These are phyloP conservation scores for Diplogasteroides magnus DNA, from an alignment of 1,140 invertebrate species.

Conservation along the genomic window DNA sequence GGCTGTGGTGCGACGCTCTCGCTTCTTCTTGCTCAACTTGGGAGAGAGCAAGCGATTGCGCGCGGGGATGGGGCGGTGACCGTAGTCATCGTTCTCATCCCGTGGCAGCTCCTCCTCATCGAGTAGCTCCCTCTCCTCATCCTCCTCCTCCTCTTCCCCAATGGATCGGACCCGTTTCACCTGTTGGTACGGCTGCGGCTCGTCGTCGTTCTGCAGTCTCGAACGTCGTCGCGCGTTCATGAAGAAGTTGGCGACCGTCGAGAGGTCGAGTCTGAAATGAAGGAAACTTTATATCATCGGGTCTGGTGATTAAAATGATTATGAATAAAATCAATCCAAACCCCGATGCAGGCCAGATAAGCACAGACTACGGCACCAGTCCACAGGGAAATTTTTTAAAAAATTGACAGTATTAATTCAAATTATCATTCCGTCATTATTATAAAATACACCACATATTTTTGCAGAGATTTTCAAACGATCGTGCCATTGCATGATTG, in stretches of 20 bases:
- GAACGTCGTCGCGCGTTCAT: constrained; percentile 89
- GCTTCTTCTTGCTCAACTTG: constrained; percentile 10
- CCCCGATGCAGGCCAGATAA: no score
- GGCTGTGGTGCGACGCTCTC: background rate
- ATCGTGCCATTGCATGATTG: no score
- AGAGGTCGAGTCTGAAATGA: constrained; percentile 89
- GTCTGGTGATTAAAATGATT: no score
- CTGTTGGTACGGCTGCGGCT: constrained; percentile 36
- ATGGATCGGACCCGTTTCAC: constrained; percentile 3
- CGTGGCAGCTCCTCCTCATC: background rate
- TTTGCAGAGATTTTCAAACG: no score
- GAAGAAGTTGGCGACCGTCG: constrained; percentile 98
- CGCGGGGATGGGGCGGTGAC: constrained; percentile 4
- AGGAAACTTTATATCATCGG: no score
- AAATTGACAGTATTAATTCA: no score
- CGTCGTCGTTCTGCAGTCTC: constrained; percentile 27
- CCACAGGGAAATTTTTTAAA: no score
- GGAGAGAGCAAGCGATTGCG: background rate
- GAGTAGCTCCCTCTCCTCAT: background rate
- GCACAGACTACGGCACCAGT: no score
- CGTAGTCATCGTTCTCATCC: no score
- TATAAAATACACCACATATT: no score
- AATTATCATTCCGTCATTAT: no score
- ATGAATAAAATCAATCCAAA: no score
- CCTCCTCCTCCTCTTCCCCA: background rate